Conservation (phyloP, 2,888 invertebrate species). For the Apamea anceps region DNA sequence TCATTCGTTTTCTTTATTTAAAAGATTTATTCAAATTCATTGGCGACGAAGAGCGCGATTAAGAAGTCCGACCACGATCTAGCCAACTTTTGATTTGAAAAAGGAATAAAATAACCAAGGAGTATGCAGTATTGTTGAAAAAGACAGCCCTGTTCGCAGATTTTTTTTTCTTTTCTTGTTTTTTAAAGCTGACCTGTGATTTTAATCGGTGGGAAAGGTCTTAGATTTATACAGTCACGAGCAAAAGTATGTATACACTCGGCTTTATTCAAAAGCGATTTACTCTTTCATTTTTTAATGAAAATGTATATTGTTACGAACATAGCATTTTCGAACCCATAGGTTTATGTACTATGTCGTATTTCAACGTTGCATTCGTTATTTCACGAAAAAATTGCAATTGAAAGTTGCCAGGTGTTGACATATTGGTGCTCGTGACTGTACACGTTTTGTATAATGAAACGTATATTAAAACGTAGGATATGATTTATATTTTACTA, state of each 20-base stretch:
- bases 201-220: conserved; percentile 7
- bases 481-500: neutral
- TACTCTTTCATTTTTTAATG: too few species aligned
- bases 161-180: neutral
- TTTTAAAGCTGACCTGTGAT: neutral
- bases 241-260: too few species aligned
- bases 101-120: conserved; percentile 25
- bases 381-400: too few species aligned
- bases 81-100: conserved; percentile 41
- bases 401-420: too few species aligned
- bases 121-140: conserved; percentile 40
- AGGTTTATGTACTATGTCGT: too few species aligned
- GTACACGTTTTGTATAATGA: neutral
- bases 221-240: too few species aligned
- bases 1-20: conserved; percentile 16
- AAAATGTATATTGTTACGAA: too few species aligned
- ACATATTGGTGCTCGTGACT: too few species aligned
- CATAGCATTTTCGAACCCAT: too few species aligned
- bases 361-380: too few species aligned
- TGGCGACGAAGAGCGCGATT: conserved; percentile 27
- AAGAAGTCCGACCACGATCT: conserved; percentile 40
- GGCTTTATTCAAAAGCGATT: too few species aligned
- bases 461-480: neutral
- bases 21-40: conserved; percentile 51
- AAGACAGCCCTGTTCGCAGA: neutral